phyloP scores from a whole-genome alignment of 1,140 invertebrate species.

The Macrobrachium nipponense region DNA sequence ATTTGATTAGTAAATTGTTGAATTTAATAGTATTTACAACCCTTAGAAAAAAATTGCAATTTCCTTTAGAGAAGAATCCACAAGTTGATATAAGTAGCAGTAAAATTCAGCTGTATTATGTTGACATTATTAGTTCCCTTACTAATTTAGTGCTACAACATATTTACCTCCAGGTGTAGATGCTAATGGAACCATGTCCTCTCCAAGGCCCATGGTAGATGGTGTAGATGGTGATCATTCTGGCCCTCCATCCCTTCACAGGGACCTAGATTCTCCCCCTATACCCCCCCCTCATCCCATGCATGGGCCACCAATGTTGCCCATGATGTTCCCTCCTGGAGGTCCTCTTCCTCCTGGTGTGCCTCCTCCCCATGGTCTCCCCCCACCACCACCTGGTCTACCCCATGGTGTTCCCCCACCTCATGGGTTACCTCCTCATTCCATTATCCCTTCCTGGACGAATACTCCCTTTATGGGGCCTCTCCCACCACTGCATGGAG shows the following conservation, averaged over 20 bases:
- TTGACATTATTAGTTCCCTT: no score
- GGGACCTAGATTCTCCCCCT: conserved; percentile 33
- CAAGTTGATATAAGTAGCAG: no score
- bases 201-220: conserved; percentile 37
- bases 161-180: conserved; percentile 49
- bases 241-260: conserved; percentile 13
- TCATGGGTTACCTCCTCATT: conserved; percentile 28
- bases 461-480: conserved; percentile 52
- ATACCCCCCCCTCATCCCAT: conserved; percentile 40
- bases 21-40: no score
- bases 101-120: no score
- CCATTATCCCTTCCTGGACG: conserved; percentile 34
- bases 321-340: conserved; percentile 49
- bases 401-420: conserved; percentile 40
- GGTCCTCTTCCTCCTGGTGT: conserved; percentile 36
- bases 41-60: no score
- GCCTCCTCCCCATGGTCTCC: conserved; percentile 38
- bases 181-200: conserved; percentile 55
- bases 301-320: conserved; percentile 40
- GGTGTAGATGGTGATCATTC: conserved; percentile 45
- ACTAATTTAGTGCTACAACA: background rate
- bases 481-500: conserved; percentile 42
- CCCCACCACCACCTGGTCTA: conserved; percentile 48
- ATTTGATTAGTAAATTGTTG: no score
- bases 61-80: no score